phyloP scores from a whole-genome alignment of 2,113 vertebrate genomes.

The Rhadina sibilatrix region DNA sequence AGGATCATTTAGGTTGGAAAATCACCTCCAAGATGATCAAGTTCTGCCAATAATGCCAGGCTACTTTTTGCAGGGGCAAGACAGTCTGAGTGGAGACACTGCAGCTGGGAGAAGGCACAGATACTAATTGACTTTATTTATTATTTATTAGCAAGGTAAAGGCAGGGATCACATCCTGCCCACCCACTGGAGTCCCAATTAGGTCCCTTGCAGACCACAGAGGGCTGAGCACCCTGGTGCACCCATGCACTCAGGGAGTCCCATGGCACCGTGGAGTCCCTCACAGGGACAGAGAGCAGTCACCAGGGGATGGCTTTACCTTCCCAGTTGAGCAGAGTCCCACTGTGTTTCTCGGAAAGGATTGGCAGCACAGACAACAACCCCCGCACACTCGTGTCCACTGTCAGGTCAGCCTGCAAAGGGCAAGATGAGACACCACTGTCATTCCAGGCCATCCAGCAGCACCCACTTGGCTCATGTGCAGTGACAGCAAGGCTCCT shows the following conservation, averaged over 20 bases:
- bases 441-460: not conserved
- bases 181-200: not conserved
- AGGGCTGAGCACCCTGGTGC: not conserved
- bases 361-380: constrained; percentile 58
- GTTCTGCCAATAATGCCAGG: not conserved
- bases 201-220: not conserved
- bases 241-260: not conserved
- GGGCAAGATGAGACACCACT: rapidly evolving
- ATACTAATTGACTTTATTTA: not conserved
- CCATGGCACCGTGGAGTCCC: rapidly evolving
- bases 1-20: not conserved
- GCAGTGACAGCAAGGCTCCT: not conserved
- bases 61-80: not conserved
- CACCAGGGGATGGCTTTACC: constrained; percentile 71
- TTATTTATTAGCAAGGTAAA: not conserved
- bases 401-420: constrained; percentile 48
- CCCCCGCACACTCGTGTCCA: constrained; percentile 59
- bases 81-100: not conserved
- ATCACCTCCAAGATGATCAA: not conserved
- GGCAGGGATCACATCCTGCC: not conserved
- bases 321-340: constrained; percentile 65
- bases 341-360: constrained; percentile 54
- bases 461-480: not conserved
- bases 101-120: not conserved
- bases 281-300: not conserved